These are phyloP conservation scores for Ctenopoma kingsleyae DNA, from an alignment of 2,797 vertebrate genomes.

Conservation along the genomic window DNA sequence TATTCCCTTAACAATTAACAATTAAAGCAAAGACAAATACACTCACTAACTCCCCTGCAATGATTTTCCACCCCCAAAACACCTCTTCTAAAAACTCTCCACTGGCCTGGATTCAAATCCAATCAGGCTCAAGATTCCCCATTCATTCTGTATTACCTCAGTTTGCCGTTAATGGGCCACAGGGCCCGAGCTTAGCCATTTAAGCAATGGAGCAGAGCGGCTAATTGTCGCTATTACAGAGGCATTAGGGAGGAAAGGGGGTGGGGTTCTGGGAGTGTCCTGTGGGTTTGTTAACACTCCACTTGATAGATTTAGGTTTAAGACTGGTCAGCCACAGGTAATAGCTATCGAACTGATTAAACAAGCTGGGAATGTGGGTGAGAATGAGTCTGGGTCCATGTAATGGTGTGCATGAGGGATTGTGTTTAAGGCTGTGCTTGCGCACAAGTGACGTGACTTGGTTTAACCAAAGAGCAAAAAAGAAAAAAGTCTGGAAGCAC, in stretches of 20 bases:
- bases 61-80: slow-evolving; percentile 25
- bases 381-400: neutral
- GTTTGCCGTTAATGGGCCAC: slow-evolving; percentile 59
- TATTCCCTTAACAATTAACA: slow-evolving; percentile 22
- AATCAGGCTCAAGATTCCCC: slow-evolving; percentile 56
- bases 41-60: slow-evolving; percentile 3
- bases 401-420: neutral
- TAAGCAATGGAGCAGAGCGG: slow-evolving; percentile 55
- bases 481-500: neutral
- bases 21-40: slow-evolving; percentile 22
- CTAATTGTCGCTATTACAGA: slow-evolving; percentile 73
- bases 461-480: neutral
- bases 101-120: slow-evolving; percentile 58
- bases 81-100: slow-evolving; percentile 22
- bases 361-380: slow-evolving; percentile 4
- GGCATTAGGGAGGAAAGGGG: slow-evolving; percentile 44
- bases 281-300: slow-evolving; percentile 59
- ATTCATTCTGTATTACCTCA: slow-evolving; percentile 58
- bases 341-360: slow-evolving; percentile 45
- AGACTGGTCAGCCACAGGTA: slow-evolving; percentile 46
- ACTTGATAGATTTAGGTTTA: slow-evolving; percentile 42
- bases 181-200: slow-evolving; percentile 50
- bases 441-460: neutral
- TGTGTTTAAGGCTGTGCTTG: neutral
- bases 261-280: slow-evolving; percentile 12